Conservation (phyloP, 2,797 vertebrate species). For the Gambelia wislizenii region DNA sequence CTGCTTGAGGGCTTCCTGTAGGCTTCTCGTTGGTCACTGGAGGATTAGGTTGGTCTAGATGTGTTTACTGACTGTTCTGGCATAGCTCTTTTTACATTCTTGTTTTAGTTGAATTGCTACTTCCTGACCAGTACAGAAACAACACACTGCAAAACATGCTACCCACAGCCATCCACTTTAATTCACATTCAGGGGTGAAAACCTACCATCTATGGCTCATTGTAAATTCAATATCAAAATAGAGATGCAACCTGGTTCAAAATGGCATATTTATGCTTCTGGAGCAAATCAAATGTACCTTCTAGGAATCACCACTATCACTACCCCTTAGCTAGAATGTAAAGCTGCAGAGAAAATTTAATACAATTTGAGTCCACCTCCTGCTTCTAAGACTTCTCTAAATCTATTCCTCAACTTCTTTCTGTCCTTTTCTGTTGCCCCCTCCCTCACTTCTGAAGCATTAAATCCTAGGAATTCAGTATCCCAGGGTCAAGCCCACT, state of each 20-base stretch:
- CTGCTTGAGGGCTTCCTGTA: no score
- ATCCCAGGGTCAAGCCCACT: constrained; percentile 7
- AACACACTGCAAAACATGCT: not conserved
- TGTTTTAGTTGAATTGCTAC: no score
- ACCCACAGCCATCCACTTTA: no score
- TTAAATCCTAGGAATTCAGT: constrained; percentile 4
- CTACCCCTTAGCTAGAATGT: accelerated
- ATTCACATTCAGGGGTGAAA: not conserved
- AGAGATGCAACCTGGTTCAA: constrained; percentile 40
- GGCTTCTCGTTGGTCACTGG: no score
- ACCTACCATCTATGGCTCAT: not conserved
- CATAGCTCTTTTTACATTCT: not conserved
- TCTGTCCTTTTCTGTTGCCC: not conserved
- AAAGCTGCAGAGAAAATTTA: constrained; percentile 10
- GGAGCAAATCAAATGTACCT: constrained; percentile 31
- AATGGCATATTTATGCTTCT: constrained; percentile 9
- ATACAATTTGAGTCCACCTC: not conserved
- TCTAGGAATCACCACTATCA: constrained; percentile 35
- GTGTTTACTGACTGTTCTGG: no score
- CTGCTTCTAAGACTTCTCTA: not conserved
- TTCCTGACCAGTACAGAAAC: not conserved
- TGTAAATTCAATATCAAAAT: constrained; percentile 29
- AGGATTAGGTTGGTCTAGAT: no score
- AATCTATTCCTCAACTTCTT: not conserved
- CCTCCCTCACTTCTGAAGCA: not conserved